Evolutionary conservation across 1,140 invertebrate species (phyloP).

Genomic region (Drosophila orena): DNA sequence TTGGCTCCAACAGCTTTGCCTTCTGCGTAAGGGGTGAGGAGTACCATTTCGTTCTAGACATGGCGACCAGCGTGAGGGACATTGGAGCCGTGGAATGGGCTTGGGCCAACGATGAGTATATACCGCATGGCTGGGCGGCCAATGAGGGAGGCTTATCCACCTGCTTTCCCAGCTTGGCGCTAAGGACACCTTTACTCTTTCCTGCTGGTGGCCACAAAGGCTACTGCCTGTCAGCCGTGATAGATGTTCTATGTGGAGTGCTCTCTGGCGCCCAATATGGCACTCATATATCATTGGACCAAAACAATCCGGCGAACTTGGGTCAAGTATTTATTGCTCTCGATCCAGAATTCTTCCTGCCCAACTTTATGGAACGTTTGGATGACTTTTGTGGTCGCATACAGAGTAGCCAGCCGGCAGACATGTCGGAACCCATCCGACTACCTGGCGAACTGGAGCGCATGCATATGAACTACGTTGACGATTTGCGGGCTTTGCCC

Average conservation of each 20-base stretch:
- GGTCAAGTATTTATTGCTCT: constrained; percentile 51
- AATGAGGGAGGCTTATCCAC: constrained; percentile 89
- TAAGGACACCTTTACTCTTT: constrained; percentile 88
- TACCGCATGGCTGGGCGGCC: constrained; percentile 93
- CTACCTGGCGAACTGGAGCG: constrained; percentile 42
- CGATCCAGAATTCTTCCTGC: constrained; percentile 46
- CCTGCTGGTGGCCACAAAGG: constrained; percentile 97
- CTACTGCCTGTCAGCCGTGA: constrained; percentile 92
- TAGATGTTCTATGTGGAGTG: constrained; percentile 89
- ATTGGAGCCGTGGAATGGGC: constrained; percentile 91
- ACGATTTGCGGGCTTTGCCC: constrained; percentile 35
- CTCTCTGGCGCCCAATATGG: constrained; percentile 52
- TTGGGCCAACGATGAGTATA: constrained; percentile 87
- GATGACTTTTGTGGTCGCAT: constrained; percentile 45
- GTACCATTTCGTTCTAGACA: constrained; percentile 94
- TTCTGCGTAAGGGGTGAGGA: constrained; percentile 90
- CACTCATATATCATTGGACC: constrained; percentile 23
- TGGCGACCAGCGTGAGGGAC: constrained; percentile 93
- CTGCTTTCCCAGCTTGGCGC: constrained; percentile 87
- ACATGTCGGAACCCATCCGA: constrained; percentile 4
- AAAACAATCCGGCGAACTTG: constrained; percentile 23
- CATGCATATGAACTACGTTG: constrained; percentile 46
- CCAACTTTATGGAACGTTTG: constrained; percentile 39
- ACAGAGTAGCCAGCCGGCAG: background rate
- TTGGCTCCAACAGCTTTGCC: constrained; percentile 95